phyloP scores from a whole-genome alignment of 2,888 invertebrate genomes.

The Gastrophysa polygoni region DNA sequence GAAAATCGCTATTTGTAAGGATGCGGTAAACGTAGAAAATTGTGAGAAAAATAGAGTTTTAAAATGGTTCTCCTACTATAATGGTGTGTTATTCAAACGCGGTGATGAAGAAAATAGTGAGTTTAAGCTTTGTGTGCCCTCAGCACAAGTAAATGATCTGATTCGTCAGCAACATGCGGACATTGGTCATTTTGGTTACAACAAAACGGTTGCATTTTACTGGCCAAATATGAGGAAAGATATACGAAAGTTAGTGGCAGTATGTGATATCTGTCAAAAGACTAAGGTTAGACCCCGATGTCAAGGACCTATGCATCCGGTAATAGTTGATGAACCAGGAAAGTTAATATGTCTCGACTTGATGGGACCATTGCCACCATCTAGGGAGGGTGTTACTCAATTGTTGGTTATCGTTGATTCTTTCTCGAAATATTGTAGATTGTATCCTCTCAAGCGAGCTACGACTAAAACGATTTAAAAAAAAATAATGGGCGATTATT shows the following conservation, averaged over 20 bases:
- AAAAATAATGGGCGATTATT: no score
- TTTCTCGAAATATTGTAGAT: no score
- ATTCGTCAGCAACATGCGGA: slow-evolving; percentile 4
- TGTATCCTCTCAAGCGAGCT: no score
- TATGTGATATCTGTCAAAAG: slow-evolving; percentile 8
- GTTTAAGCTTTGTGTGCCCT: slow-evolving; percentile 11
- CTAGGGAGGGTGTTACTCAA: slow-evolving; percentile 18
- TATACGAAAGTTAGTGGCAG: neutral
- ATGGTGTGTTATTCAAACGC: slow-evolving; percentile 3
- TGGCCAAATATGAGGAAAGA: slow-evolving; percentile 13
- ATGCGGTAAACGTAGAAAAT: no score
- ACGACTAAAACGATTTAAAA: no score
- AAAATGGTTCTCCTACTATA: slow-evolving; percentile 5
- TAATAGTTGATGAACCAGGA: slow-evolving; percentile 1
- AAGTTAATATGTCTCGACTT: slow-evolving; percentile 24
- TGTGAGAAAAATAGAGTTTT: neutral
- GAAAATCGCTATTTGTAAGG: neutral
- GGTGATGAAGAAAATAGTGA: neutral
- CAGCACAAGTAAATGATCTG: neutral
- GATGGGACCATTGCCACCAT: slow-evolving; percentile 23
- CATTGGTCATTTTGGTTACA: slow-evolving; percentile 14
- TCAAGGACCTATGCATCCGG: neutral
- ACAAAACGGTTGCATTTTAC: neutral
- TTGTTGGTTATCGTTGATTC: slow-evolving; percentile 22
- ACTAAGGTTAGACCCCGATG: neutral